A percentile compares a stretch with the other conserved stretches of the same genome.
Evolutionary conservation across 2,797 vertebrate genomes (phyloP).

Genomic region (Selene dorsalis): DNA sequence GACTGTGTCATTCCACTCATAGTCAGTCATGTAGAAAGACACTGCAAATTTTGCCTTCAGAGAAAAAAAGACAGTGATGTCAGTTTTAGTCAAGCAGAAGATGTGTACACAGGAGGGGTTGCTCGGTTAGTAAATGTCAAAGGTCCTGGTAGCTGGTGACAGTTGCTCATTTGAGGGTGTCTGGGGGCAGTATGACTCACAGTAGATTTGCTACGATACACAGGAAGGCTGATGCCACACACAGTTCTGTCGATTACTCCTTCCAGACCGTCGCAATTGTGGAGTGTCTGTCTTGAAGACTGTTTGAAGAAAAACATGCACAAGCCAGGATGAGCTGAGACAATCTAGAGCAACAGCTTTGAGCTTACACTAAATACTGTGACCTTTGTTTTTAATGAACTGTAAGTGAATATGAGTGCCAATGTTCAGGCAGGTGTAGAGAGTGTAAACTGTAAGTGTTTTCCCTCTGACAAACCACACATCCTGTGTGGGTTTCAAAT

Average conservation of each 20-base stretch:
- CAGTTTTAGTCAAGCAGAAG: background rate
- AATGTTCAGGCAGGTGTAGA: background rate
- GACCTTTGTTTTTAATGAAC: background rate
- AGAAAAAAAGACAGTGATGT: slow-evolving; percentile 10
- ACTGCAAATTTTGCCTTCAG: slow-evolving; percentile 71
- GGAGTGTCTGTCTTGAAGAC: slow-evolving; percentile 51
- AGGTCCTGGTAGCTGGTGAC: background rate
- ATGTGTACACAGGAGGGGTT: background rate
- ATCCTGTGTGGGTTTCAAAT: slow-evolving; percentile 19
- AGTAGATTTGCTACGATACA: slow-evolving; percentile 69
- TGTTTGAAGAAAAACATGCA: slow-evolving; percentile 42
- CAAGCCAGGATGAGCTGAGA: background rate
- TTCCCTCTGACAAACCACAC: background rate
- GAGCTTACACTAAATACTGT: background rate
- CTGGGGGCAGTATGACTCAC: slow-evolving; percentile 63
- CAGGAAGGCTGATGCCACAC: slow-evolving; percentile 78
- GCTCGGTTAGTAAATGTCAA: background rate
- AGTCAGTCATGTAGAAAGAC: slow-evolving; percentile 52
- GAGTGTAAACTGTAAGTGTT: too few relatives aligned
- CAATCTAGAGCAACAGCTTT: background rate
- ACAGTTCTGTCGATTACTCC: slow-evolving; percentile 56
- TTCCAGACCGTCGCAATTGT: slow-evolving; percentile 59
- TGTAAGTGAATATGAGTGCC: background rate
- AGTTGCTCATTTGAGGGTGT: background rate
- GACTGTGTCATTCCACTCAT: slow-evolving; percentile 73